phyloP scores from a whole-genome alignment of 2,797 vertebrate genomes.

The Ceyx erithaca region DNA sequence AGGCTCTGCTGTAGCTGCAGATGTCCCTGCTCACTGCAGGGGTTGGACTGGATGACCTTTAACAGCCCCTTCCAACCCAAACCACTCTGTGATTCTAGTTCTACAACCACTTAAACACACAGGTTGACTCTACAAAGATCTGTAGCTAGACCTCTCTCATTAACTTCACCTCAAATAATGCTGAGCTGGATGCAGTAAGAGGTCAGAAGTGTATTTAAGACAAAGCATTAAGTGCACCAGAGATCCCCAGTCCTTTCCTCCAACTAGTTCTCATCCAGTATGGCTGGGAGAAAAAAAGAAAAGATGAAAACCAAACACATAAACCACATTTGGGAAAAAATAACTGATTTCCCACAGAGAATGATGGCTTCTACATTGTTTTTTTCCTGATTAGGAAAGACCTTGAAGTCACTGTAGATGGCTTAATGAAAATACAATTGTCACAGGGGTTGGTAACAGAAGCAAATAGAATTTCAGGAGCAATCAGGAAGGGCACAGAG shows the following conservation, averaged over 20 bases:
- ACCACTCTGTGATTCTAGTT: not conserved
- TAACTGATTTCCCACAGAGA: not conserved
- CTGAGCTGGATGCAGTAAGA: not conserved
- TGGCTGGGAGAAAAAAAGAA: not conserved
- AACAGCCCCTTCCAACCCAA: not conserved
- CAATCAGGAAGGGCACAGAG: not conserved
- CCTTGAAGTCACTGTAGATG: not conserved
- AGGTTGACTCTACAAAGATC: not conserved
- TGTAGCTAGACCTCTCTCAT: not conserved
- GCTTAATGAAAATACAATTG: not conserved
- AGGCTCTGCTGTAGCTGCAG: not conserved
- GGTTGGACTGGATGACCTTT: not conserved
- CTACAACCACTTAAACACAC: not conserved
- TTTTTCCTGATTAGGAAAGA: not conserved
- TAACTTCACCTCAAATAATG: not conserved
- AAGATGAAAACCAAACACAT: not conserved
- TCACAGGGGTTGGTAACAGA: not conserved
- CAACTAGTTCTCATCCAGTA: not conserved
- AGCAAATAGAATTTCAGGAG: not conserved
- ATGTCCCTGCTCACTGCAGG: not conserved
- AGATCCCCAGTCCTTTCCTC: not conserved
- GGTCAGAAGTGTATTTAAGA: not conserved
- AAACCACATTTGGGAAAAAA: not conserved
- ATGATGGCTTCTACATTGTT: not conserved
- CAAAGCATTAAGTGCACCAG: not conserved